Conservation (phyloP, 2,888 invertebrate genomes). For the Theodoxus fluviatilis region DNA sequence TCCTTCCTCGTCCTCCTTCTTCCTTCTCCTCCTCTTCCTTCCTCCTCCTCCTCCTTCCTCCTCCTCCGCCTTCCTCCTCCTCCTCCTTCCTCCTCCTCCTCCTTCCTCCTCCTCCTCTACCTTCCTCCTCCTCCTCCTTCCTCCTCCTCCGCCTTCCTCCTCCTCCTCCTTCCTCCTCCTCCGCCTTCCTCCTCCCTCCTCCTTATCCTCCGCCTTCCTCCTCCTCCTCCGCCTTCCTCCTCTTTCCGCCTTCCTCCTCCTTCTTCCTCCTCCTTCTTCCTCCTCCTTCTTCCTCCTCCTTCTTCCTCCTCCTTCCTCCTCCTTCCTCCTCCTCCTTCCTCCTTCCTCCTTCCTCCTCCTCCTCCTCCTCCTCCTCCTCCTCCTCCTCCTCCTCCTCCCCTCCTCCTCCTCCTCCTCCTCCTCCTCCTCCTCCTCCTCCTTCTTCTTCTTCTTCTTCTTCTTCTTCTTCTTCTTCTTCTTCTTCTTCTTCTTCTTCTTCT, state of each 20-base stretch:
- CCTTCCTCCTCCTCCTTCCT: too few relatives aligned
- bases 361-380: slow-evolving; percentile 12
- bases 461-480: neutral
- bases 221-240: neutral
- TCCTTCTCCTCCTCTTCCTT: slow-evolving; percentile 9
- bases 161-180: neutral
- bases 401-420: slow-evolving; percentile 10
- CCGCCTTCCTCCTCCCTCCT: neutral
- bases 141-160: neutral
- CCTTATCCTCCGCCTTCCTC: neutral
- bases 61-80: neutral
- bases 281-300: neutral
- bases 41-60: slow-evolving; percentile 4
- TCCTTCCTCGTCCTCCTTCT: neutral
- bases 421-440: neutral
- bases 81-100: slow-evolving; percentile 15
- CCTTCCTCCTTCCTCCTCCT: slow-evolving; percentile 6
- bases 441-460: neutral
- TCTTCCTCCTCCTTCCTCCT: neutral
- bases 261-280: neutral
- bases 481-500: neutral
- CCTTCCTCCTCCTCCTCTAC: neutral
- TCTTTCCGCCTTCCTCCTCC: neutral
- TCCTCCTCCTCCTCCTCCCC: slow-evolving; percentile 3
- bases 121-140: neutral